Evolutionary conservation across 1,140 invertebrate species (phyloP).

Genomic region (Pseudomyrmex pallidus): DNA sequence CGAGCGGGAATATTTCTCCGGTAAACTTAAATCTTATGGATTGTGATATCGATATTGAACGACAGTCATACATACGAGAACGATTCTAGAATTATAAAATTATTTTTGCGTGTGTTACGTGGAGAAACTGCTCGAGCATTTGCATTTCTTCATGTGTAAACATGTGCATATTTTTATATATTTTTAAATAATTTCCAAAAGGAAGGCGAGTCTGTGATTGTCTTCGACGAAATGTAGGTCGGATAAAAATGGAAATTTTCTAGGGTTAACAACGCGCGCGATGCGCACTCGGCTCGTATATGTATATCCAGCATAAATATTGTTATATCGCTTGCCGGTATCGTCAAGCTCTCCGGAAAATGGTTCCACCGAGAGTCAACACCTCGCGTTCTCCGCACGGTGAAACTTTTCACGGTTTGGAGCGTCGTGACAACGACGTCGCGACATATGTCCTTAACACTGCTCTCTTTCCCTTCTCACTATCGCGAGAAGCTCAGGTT

Average conservation of each 20-base stretch:
- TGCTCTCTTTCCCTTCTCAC: no score
- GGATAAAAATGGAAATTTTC: background rate
- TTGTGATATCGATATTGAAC: conserved; percentile 26
- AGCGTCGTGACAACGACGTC: background rate
- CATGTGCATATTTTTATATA: background rate
- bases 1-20: conserved; percentile 21
- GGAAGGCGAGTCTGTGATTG: background rate
- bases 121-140: background rate
- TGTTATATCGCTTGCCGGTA: background rate
- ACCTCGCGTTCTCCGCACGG: background rate
- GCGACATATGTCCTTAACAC: conserved; percentile 44
- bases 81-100: conserved; percentile 8
- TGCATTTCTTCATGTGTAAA: background rate
- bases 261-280: background rate
- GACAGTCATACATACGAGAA: background rate
- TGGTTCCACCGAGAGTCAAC: conserved; percentile 6
- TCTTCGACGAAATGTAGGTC: background rate
- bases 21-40: conserved; percentile 41
- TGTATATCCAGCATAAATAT: conserved; percentile 7
- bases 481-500: conserved; percentile 12
- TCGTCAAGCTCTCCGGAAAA: background rate
- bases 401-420: conserved; percentile 7
- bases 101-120: no score
- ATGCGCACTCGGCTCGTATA: background rate
- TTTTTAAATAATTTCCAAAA: background rate